Base-by-base conservation (phyloP, 1,140 invertebrate genomes). In the Caenorhabditis briggsae region DNA sequence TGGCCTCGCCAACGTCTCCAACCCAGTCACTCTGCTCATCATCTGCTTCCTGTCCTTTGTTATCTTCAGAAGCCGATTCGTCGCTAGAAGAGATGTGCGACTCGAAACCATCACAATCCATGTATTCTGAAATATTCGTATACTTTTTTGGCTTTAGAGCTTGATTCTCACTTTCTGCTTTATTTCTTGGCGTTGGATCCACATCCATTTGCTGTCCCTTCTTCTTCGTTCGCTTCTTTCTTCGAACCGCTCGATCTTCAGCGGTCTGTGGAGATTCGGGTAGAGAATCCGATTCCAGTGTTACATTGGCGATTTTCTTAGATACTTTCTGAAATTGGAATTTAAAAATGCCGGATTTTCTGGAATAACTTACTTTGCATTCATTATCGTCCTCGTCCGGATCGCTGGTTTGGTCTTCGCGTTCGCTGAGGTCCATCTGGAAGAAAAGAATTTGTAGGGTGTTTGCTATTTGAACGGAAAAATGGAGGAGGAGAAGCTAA, bases 1-100 rank as follows among this genome's bases (percentile, higher is more conserved):
- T 33, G 3, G 33, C 33, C 33, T 33, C 33, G 33, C 33, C 33
- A 3, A 33, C 33, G 3, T 33, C 33, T 33, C 33, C 85, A 16
- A 64, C 74, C 85, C 85, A 86, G 55, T 86, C 85, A 41, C 85
- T 86, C 41, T 86, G 70, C 59, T 86, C 85, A 64, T 86, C 85
- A n/a, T 86, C 85, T 18, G 74, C 85, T 55, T 86, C 85, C 9
- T 65, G 65, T 41, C 70, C 74, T 43, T 41, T 53, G n/a, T 59
- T 53, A 3, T 86, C 85, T 41, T 86, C 85, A 18, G 82, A 83
- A 83, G n/a, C 33, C 18, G 82, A 83, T 46, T 86, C 85, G 46
- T 78, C 70, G 20, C 74, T 82, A 20, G 85, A 86, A 8, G 85
- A 86, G 74, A 86, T 86, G 25, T 86, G 85, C 12, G 74, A 82